phyloP scores from a whole-genome alignment of 2,797 vertebrate species.

The Xiphophorus birchmanni region DNA sequence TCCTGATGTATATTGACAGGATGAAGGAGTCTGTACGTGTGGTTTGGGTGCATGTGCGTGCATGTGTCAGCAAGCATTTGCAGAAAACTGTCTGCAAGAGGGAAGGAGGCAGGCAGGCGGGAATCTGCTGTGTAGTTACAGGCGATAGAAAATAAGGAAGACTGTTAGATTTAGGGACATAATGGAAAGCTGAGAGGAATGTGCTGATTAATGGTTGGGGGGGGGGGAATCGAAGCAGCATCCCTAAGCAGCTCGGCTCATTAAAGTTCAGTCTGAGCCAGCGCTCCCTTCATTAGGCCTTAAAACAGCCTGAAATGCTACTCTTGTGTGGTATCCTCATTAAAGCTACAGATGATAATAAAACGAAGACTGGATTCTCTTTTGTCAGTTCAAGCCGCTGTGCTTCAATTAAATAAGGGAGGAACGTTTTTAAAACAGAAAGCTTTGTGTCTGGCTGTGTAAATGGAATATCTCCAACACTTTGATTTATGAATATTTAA shows the following conservation, averaged over 20 bases:
- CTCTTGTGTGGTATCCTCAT: conserved; percentile 71
- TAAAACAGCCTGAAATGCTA: conserved; percentile 74
- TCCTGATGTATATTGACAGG: conserved; percentile 61
- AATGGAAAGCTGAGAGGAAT: conserved; percentile 70
- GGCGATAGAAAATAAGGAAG: conserved; percentile 55
- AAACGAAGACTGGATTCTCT: conserved; percentile 66
- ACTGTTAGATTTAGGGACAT: conserved; percentile 49
- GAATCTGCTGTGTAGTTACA: conserved; percentile 73
- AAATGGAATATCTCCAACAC: conserved; percentile 9
- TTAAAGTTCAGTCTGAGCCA: conserved; percentile 63
- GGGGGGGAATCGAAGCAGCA: conserved; percentile 56
- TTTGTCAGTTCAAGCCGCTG: conserved; percentile 54
- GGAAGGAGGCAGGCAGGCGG: background rate
- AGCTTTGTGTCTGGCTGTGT: conserved; percentile 24
- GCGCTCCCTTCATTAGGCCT: conserved; percentile 72
- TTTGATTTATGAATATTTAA: background rate
- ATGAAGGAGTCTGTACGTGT: conserved; percentile 47
- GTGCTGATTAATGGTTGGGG: conserved; percentile 69
- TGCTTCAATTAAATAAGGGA: conserved; percentile 35
- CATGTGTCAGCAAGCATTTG: conserved; percentile 13
- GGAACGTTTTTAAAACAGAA: conserved; percentile 1
- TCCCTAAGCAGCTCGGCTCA: conserved; percentile 68
- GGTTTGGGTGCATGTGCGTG: conserved; percentile 37
- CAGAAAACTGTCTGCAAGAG: conserved; percentile 51
- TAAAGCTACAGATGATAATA: conserved; percentile 65